Evolutionary conservation across 2,797 vertebrate genomes (phyloP), one percentile per base, ranked within the genome.

Genomic region (Hyperoplus lanceolatus): DNA sequence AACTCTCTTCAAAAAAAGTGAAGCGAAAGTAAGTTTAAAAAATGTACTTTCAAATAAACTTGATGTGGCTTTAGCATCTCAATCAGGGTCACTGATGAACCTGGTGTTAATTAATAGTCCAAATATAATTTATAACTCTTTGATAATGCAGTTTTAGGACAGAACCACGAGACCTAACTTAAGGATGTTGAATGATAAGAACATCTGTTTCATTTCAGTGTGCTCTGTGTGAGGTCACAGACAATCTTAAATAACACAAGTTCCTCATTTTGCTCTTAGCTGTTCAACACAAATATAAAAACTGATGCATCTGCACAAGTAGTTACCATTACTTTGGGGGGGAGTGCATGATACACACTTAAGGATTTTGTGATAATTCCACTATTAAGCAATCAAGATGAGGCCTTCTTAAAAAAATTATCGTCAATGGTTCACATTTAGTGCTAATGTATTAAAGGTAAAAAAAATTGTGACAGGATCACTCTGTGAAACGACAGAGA

Each of bases 241-340:
- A 29, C 16, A 56, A n/a, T 39, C 18, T 48, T 18, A 4, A 10
- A 43, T 14, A 38, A 5, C 21, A 10, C 43, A 43, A 38, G 11
- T 69, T 67, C 71, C 58, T 75, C 13, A 57, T 49, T 61, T 57
- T 18, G 16, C 38, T 46, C 15, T 42, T 18, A 18, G 54, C 12
- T 39, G 6, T 45, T 9, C 3, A 13, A 48, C 39, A 46, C 53
- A 68, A 59, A 46, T 60, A 39, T 46, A 11, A 1, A 5, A 70
- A n/a, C 7, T 16, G 29, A 60, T 29, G 50, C 64, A 21, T 13
- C 2, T 18, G 15, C 42, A 48, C 38, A 49, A 9, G 29, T 45
- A 45, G 43, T 7, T 45, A 45, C 6, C 43, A 45, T 7, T 45
- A 45, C 10, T 7, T 45, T 45, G 43, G 43, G 10, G 43, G 29